phyloP scores from a whole-genome alignment of 2,797 vertebrate species.

The Cyclopterus lumpus region DNA sequence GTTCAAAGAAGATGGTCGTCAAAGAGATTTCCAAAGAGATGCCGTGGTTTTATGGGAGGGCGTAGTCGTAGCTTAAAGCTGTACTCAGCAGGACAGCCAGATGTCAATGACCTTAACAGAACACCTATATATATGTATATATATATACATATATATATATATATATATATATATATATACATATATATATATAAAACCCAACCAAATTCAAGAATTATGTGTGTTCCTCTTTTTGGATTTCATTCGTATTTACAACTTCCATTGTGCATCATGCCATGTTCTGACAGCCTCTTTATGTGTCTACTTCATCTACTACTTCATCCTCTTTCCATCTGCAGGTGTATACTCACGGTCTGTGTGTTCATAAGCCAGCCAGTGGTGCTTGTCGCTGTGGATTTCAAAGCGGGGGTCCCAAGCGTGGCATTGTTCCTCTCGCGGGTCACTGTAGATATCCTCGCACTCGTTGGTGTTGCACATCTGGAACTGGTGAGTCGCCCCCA shows the following conservation, averaged over 20 bases:
- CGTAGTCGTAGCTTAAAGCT: constrained; percentile 54
- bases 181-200: constrained; percentile 36
- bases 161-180: too few relatives aligned
- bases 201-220: constrained; percentile 31
- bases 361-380: constrained; percentile 97
- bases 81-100: constrained; percentile 56
- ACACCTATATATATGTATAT: constrained; percentile 25
- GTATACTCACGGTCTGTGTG: constrained; percentile 90
- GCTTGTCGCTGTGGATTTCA: constrained; percentile 88
- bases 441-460: constrained; percentile 89
- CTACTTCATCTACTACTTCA: constrained; percentile 4
- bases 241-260: constrained; percentile 30
- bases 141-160: too few relatives aligned
- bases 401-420: constrained; percentile 88
- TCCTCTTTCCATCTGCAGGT: neutral
- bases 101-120: constrained; percentile 55
- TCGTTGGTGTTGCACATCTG: constrained; percentile 92
- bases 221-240: constrained; percentile 39
- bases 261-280: constrained; percentile 19
- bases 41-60: constrained; percentile 60
- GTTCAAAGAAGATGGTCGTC: constrained; percentile 54
- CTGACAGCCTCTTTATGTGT: neutral
- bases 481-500: constrained; percentile 90
- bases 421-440: constrained; percentile 94
- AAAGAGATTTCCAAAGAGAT: constrained; percentile 53